Evolutionary conservation across 2,888 invertebrate species (phyloP), one percentile per base, ranked within the genome.

Genomic region (Drosophila demipolita): DNA sequence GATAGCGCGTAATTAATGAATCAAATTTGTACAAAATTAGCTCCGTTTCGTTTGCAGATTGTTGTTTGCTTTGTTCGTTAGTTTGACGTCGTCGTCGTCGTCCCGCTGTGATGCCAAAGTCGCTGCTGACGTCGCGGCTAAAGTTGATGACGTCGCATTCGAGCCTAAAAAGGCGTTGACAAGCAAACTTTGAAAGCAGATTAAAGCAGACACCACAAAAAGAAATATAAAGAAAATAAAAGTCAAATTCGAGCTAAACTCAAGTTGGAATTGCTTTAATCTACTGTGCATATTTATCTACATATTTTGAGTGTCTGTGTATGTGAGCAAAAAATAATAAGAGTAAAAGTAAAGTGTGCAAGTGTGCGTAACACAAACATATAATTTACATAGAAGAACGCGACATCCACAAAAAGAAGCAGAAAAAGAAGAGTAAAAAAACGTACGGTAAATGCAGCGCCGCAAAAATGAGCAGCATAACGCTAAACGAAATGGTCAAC

Each of bases 401-500:
- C 49, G 45, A 71, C 70, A 74, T 64, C 70, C 54, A 73, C 67
- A 78, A 64, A 33, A 40, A 45, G 45, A 45, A 23, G 45, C 45
- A 23, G 45, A 73, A 60, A 49, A 17, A 17, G 23, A 49, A 49
- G 26, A 26, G 26, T 26, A 17, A 36, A 57, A 57, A 57, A 75
- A 76, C 74, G 78, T 71, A 90, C 89, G 77, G 91, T 92, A 92
- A 92, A 92, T 92, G 92, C 91, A 90, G 87, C 76, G 82, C 81
- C 81, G 90, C 71, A 84, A 90, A 90, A 90, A 92, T 92, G 93
- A 87, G 87, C 89, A 89, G 93, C 87, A 93, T 69, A 83, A 83
- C 81, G 67, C 66, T 81, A 85, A 83, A 79, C 83, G 91, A 94
- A 82, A 75, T 83, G 75, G 72, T 86, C 65, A 83, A 78, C 67